A percentile compares a stretch with the other conserved stretches of the same genome.
Conservation (phyloP, 2,113 vertebrate genomes). For the Nycticryphes semicollaris region DNA sequence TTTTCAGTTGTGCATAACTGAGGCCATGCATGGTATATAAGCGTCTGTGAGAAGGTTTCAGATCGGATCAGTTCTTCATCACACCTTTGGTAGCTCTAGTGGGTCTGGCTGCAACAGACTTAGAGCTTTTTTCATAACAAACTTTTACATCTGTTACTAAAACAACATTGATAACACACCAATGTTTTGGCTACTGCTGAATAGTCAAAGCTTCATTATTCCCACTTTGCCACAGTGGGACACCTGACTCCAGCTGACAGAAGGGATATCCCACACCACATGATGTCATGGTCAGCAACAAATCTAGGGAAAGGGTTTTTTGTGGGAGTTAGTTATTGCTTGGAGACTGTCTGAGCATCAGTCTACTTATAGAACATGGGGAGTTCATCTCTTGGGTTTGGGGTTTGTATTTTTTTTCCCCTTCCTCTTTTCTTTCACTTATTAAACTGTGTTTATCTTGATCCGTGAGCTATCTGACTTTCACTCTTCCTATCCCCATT, state of each 20-base stretch:
- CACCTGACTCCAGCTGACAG: background rate
- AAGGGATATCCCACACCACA: background rate
- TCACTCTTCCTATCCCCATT: rapidly evolving
- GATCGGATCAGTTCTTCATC: background rate
- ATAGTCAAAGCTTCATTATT: background rate
- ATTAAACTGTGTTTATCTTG: background rate
- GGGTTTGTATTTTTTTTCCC: rapidly evolving
- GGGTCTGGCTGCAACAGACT: background rate
- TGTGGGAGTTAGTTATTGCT: background rate
- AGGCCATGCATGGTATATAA: rapidly evolving
- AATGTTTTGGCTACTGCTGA: background rate
- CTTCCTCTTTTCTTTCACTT: background rate
- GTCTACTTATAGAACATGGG: background rate
- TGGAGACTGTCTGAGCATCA: background rate
- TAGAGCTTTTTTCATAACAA: background rate
- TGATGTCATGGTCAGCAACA: background rate
- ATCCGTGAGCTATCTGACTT: background rate
- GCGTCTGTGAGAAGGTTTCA: background rate
- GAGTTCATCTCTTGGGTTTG: background rate
- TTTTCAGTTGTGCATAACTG: background rate
- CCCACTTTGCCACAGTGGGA: background rate
- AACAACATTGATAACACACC: background rate
- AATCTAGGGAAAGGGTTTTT: background rate
- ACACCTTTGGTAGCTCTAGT: background rate
- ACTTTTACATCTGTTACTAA: background rate